phyloP scores from a whole-genome alignment of 2,113 vertebrate species.

The Puma concolor region DNA sequence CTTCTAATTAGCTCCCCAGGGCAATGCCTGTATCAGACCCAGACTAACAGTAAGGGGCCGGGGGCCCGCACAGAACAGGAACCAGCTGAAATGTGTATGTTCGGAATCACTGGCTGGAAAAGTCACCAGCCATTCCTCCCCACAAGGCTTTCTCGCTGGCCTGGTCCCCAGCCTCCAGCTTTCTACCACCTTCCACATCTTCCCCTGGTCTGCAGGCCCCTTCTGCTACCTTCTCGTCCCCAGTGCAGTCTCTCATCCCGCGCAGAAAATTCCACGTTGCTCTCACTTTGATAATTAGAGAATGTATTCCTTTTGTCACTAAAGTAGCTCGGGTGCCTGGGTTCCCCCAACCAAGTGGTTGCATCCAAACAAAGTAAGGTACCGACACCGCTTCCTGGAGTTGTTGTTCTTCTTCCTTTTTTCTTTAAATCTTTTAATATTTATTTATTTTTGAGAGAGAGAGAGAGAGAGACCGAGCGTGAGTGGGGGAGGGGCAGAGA shows the following conservation, averaged over 20 bases:
- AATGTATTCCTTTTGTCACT: neutral
- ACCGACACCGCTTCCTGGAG: fast-evolving
- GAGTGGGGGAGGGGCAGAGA: too few relatives aligned
- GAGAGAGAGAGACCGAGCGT: too few relatives aligned
- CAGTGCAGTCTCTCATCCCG: neutral
- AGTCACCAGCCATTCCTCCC: neutral
- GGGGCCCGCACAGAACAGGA: neutral
- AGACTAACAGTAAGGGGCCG: neutral
- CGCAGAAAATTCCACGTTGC: neutral
- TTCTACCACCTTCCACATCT: neutral
- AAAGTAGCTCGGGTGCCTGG: neutral
- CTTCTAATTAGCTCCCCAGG: neutral
- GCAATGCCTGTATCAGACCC: neutral
- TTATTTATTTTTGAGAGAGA: too few relatives aligned
- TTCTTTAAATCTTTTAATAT: too few relatives aligned
- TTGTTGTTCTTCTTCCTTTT: too few relatives aligned
- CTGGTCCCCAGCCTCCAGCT: neutral
- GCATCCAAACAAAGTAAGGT: neutral
- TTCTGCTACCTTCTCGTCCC: neutral
- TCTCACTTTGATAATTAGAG: neutral
- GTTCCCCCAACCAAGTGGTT: neutral
- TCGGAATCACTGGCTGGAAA: neutral
- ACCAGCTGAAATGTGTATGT: neutral
- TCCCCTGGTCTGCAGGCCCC: neutral
- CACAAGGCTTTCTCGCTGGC: neutral